Evolutionary conservation across 2,797 vertebrate species (phyloP), one percentile per base, ranked within the genome.

Genomic region (Decapterus maruadsi): DNA sequence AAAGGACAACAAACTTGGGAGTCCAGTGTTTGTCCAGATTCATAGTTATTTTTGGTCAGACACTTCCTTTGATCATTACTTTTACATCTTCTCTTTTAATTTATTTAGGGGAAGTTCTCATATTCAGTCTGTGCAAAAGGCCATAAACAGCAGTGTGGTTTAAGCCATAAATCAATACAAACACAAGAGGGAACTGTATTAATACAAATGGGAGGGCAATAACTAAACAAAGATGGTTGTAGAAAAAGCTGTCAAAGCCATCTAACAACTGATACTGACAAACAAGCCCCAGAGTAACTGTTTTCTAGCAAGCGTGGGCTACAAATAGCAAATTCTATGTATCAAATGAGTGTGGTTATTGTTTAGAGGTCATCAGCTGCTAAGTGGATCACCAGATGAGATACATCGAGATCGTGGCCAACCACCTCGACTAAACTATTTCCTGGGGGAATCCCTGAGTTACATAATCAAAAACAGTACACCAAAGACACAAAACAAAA

Each of bases 291-390:
- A 61, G 26, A 6, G 7, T 60, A 43, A 5, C 2, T 36, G 26
- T 31, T 29, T 31, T 40, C 29, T 22, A 50, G 20, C 22, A 51
- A 26, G 29, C 4, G 22, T 8, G 1, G 10, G n/a, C 26, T 5
- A 19, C 55, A 68, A 77, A 58, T n/a, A 50, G 29, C 36, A 53
- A 60, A 71, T 12, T 16, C 16, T n/a, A 40, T 46, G 13, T 6
- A 38, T 63, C 26, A 46, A 20, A 26, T 45, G 29, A 31, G 54
- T 8, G 63, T 22, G n/a, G 31, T 42, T 53, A 13, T 20, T 54
- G 56, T 60, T 63, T 59, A 26, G 20, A 69, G 42, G 36, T 80
- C 61, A 77, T 60, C 54, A 46, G 53, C 29, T 22, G 34, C 31
- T 19, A 53, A 66, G 20, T 31, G 29, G 56, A 72, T 69, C 59